These are phyloP conservation scores for Reinhardtius hippoglossoides DNA, from an alignment of 2,113 vertebrate genomes.

Conservation along the genomic window DNA sequence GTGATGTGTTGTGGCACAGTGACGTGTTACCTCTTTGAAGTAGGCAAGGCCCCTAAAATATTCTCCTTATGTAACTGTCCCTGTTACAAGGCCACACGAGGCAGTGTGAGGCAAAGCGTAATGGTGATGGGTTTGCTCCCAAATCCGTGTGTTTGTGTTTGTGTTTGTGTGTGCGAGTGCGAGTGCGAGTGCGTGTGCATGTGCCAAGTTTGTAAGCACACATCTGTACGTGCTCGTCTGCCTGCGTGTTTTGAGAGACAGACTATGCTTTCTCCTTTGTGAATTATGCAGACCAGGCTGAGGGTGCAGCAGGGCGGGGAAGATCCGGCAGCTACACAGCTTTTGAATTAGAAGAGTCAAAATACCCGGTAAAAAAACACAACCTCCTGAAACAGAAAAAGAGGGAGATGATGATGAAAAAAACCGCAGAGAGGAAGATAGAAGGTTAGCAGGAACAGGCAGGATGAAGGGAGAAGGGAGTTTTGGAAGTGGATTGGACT, in stretches of 20 bases:
- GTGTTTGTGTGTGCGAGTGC: constrained; percentile 23
- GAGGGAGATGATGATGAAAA: constrained; percentile 5
- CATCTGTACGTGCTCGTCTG: constrained; percentile 34
- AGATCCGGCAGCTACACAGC: constrained; percentile 62
- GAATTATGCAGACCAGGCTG: constrained; percentile 77
- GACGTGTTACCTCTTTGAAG: constrained; percentile 72
- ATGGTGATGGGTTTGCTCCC: constrained; percentile 39
- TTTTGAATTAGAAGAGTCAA: constrained; percentile 74
- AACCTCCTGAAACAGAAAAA: constrained; percentile 27
- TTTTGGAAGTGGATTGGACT: constrained; percentile 13
- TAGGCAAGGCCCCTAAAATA: constrained; percentile 71
- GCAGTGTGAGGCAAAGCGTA: constrained; percentile 58
- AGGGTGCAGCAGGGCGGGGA: constrained; percentile 33
- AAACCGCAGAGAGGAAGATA: not conserved
- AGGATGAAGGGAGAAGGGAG: not conserved
- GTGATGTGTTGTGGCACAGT: constrained; percentile 66
- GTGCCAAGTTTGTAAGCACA: constrained; percentile 35
- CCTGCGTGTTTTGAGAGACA: constrained; percentile 43
- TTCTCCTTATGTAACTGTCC: constrained; percentile 80
- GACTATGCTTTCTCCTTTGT: constrained; percentile 48
- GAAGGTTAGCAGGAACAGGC: constrained; percentile 12
- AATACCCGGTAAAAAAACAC: constrained; percentile 43
- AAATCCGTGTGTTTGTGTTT: constrained; percentile 5
- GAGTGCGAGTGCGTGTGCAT: constrained; percentile 24
- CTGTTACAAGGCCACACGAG: constrained; percentile 55